Evolutionary conservation across 2,113 vertebrate species (phyloP).

Genomic region (Calyptomena viridis): DNA sequence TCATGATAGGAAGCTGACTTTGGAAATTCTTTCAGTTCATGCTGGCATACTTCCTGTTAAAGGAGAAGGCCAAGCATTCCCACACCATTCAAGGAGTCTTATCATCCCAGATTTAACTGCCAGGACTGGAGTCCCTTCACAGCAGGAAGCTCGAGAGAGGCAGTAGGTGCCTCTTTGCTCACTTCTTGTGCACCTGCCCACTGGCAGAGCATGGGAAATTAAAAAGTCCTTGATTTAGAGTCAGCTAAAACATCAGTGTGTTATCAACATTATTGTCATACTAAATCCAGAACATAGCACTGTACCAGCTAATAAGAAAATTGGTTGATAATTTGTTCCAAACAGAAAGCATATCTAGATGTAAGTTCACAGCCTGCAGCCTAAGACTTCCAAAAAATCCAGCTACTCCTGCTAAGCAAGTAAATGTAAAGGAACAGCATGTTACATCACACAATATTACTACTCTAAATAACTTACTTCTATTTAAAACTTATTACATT

Average conservation of each 20-base stretch:
- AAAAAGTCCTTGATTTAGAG: background rate
- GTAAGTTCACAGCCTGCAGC: background rate
- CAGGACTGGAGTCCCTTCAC: background rate
- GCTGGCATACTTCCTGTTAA: background rate
- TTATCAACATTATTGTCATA: background rate
- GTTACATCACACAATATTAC: accelerated
- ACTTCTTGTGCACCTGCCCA: background rate
- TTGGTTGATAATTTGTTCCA: background rate
- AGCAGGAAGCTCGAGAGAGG: background rate
- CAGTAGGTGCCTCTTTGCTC: background rate
- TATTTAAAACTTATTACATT: background rate
- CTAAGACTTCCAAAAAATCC: background rate
- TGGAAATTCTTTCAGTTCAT: background rate
- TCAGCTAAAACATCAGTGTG: background rate
- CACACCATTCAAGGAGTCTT: background rate
- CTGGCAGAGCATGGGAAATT: background rate
- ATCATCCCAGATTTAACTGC: background rate
- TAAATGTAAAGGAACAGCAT: background rate
- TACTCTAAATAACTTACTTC: background rate
- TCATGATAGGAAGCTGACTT: background rate
- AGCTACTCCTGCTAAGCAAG: background rate
- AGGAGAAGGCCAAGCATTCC: background rate
- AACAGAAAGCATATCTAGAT: background rate
- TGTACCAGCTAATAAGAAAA: background rate
- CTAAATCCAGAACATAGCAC: background rate